Evolutionary conservation across 2,888 invertebrate genomes (phyloP).

Genomic region (Plagiodera versicolora): DNA sequence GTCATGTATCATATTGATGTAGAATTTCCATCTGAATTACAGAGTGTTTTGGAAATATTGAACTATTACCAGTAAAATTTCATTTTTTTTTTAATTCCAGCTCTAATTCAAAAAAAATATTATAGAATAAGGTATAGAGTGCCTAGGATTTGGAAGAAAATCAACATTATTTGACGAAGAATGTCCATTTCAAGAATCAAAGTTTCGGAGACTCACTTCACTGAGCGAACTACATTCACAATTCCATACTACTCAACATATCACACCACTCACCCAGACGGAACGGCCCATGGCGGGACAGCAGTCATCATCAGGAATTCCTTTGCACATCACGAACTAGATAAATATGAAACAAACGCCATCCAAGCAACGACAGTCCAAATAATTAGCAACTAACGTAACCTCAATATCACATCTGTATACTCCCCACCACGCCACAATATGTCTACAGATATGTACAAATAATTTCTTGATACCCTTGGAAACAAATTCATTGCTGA

Average conservation of each 20-base stretch:
- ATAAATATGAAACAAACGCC: conserved; percentile 11
- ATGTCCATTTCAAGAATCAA: no score
- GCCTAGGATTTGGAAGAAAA: no score
- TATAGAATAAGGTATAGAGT: no score
- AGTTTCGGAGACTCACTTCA: conserved; percentile 33
- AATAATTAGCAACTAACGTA: conserved; percentile 3
- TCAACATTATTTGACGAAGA: no score
- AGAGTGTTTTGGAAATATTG: no score
- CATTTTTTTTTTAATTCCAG: no score
- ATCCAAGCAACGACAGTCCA: conserved; percentile 11
- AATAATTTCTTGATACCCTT: conserved; percentile 5
- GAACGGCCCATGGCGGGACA: conserved; percentile 16
- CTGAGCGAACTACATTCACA: conserved; percentile 29
- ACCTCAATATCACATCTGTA: conserved; percentile 16
- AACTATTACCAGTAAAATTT: no score
- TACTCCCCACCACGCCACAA: conserved; percentile 13
- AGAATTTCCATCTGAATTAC: no score
- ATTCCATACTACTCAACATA: conserved; percentile 28
- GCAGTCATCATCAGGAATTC: conserved; percentile 10
- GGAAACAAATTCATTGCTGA: conserved; percentile 12
- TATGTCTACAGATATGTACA: conserved; percentile 1
- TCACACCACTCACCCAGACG: conserved; percentile 29
- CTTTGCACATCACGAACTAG: conserved; percentile 9
- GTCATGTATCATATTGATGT: no score
- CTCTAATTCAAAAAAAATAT: no score